Evolutionary conservation across 2,113 vertebrate species (phyloP).

Genomic region (Axis porcinus): DNA sequence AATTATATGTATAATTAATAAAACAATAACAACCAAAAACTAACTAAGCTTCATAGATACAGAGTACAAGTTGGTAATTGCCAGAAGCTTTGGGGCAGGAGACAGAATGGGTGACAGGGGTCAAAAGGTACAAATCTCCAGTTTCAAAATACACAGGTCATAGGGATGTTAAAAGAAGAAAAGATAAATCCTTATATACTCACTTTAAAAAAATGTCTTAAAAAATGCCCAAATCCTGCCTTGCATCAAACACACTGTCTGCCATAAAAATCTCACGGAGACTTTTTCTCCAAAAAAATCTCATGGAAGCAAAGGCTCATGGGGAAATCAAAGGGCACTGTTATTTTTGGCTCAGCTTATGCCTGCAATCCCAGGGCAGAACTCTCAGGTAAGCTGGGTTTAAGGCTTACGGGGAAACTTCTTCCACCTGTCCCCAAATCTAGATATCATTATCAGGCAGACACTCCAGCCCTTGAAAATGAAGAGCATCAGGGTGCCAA

Average conservation of each 20-base stretch:
- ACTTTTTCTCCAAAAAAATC: neutral
- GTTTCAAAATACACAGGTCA: neutral
- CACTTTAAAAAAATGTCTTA: neutral
- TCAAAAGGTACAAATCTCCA: neutral
- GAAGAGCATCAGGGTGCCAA: neutral
- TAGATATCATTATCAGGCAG: neutral
- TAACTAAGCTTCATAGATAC: neutral
- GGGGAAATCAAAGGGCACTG: neutral
- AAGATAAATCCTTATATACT: neutral
- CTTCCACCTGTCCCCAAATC: neutral
- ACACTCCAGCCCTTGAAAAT: neutral
- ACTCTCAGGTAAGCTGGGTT: neutral
- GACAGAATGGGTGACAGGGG: neutral
- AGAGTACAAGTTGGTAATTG: neutral
- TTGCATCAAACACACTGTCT: neutral
- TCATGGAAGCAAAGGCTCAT: neutral
- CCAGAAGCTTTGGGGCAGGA: neutral
- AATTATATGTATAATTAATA: neutral
- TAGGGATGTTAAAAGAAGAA: neutral
- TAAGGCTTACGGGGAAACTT: neutral
- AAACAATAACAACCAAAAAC: neutral
- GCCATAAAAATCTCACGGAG: neutral
- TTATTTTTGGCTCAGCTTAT: neutral
- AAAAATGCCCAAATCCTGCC: neutral
- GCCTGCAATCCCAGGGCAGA: neutral